A percentile compares a stretch with the other conserved stretches of the same genome.
Evolutionary conservation across 2,888 invertebrate species (phyloP).

Genomic region (Tiphia femorata): DNA sequence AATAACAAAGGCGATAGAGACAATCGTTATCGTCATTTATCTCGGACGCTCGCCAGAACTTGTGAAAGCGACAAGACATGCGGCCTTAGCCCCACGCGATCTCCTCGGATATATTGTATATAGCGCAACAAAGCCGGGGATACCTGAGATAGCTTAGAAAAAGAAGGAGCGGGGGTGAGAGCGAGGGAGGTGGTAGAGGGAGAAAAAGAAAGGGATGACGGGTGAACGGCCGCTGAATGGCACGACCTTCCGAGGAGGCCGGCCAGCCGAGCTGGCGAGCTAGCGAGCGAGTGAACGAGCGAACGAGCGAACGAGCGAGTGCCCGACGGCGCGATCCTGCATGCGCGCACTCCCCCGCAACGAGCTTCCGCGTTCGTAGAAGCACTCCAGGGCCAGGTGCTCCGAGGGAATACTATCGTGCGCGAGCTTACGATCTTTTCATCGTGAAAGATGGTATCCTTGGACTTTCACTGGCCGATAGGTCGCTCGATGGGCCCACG

Average conservation of each 20-base stretch:
- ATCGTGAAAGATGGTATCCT: slow-evolving; percentile 9
- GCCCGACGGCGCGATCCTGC: slow-evolving; percentile 31
- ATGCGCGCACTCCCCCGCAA: slow-evolving; percentile 46
- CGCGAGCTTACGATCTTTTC: slow-evolving; percentile 24
- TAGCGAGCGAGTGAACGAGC: too few species aligned
- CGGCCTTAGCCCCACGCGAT: too few species aligned
- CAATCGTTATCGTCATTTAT: too few species aligned
- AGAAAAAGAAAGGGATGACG: slow-evolving; percentile 52
- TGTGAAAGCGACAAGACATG: neutral
- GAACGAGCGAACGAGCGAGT: slow-evolving; percentile 14
- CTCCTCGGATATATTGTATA: neutral
- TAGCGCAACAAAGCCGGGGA: slow-evolving; percentile 27
- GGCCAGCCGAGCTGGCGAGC: too few species aligned
- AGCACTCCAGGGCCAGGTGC: slow-evolving; percentile 33
- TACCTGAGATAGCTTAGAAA: slow-evolving; percentile 28
- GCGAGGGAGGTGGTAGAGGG: slow-evolving; percentile 16
- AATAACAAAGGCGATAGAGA: too few species aligned
- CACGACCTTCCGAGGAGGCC: slow-evolving; percentile 54
- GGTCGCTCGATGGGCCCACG: neutral
- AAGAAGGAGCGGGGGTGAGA: slow-evolving; percentile 14
- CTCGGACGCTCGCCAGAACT: too few species aligned
- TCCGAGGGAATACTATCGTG: slow-evolving; percentile 16
- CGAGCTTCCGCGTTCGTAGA: slow-evolving; percentile 49
- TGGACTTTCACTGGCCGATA: slow-evolving; percentile 7
- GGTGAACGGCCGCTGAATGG: slow-evolving; percentile 54